Base-by-base conservation (phyloP, 2,888 invertebrate species). In the Tipula confusa region DNA sequence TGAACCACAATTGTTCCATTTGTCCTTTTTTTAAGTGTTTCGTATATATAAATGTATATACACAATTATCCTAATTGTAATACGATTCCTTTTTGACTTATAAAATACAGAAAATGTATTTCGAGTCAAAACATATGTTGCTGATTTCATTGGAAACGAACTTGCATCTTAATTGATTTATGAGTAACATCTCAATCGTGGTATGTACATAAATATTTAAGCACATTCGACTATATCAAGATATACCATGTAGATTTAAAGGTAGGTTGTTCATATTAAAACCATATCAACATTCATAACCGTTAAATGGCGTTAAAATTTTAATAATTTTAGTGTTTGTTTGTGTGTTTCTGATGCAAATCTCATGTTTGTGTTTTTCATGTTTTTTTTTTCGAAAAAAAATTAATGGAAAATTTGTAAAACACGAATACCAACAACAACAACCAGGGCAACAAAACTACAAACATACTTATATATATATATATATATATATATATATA, bases 331-430 rank as follows among this genome's bases (percentile, higher is more conserved):
- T 64, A 24, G 9, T 64, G 7, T 64, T 64, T 64, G 64, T 43
- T 43, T 64, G 64, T 64, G 64, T 64, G 9, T 64, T 64, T 64
- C 24, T 64, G 64, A 64, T 64, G 64, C 64, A 64, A 64, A 64
- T 64, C 64, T 64, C 64, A 24, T 64, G 64, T 64, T 64, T 64
- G 24, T 64, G 64, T 64, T 64, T 64, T 64, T 24, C 64, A 64
- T 64, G 64, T 64, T 64, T 64, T 33, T 33, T n/a, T n/a, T 24
- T 64, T 64, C 64, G 24, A 64, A 64, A 64, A 64, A 64, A 48
- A 48, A 64, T 64, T 64, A 64, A 64, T 64, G 64, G 64, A 64
- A 64, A 64, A 64, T 64, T 64, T 64, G 64, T 64, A 64, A 64
- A 64, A 64, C 64, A 64, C 64, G 64, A 64, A 64, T 64, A 64